phyloP scores from a whole-genome alignment of 2,888 invertebrate genomes.

The Synergus umbraculus region DNA sequence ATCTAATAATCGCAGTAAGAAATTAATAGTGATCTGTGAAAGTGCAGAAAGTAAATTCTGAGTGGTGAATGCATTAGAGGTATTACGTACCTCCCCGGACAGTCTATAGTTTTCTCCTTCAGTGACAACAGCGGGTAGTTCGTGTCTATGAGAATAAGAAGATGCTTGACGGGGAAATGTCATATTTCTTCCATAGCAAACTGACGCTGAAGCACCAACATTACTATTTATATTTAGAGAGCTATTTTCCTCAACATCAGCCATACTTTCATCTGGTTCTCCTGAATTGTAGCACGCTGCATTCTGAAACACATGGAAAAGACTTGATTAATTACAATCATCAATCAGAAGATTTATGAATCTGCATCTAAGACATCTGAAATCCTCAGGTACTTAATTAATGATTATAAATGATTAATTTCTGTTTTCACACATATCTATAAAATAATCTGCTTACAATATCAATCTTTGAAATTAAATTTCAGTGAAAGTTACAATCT shows the following conservation, averaged over 20 bases:
- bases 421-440: constrained; percentile 11
- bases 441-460: neutral
- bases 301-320: constrained; percentile 67
- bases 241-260: constrained; percentile 70
- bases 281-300: constrained; percentile 76
- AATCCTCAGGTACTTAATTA: constrained; percentile 11
- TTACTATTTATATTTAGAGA: constrained; percentile 66
- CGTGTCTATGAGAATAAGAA: constrained; percentile 79
- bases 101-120: constrained; percentile 80
- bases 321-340: neutral
- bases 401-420: constrained; percentile 1
- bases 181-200: constrained; percentile 82
- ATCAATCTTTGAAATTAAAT: neutral
- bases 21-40: constrained; percentile 28
- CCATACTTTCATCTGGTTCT: constrained; percentile 74
- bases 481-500: neutral
- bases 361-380: neutral
- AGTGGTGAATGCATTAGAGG: constrained; percentile 2
- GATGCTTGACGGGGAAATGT: constrained; percentile 81
- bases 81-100: constrained; percentile 71
- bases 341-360: neutral
- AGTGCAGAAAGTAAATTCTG: constrained; percentile 9
- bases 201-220: constrained; percentile 71
- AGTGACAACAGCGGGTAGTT: constrained; percentile 83
- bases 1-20: constrained; percentile 15